These are phyloP conservation scores for Dendrolimus punctatus DNA, from an alignment of 1,140 invertebrate species.

Conservation along the genomic window DNA sequence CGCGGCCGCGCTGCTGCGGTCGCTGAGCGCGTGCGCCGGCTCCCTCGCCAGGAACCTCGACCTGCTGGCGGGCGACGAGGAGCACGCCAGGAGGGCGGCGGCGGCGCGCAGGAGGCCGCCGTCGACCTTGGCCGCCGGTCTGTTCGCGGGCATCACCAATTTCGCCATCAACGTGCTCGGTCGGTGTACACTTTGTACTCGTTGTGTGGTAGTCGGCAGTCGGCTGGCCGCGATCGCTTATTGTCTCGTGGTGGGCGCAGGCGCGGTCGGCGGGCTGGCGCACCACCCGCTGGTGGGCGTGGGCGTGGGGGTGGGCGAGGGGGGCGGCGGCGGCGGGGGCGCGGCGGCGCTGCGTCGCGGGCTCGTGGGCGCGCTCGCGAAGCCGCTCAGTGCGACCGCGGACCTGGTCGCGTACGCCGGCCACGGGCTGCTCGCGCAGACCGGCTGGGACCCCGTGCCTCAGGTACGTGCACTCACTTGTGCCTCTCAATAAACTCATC, in stretches of 20 bases:
- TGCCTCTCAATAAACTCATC: too few species aligned
- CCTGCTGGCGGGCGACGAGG: slow-evolving; percentile 87
- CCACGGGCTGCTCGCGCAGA: slow-evolving; percentile 86
- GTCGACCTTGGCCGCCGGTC: slow-evolving; percentile 85
- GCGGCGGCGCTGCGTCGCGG: slow-evolving; percentile 89
- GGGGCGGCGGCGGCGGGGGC: slow-evolving; percentile 81
- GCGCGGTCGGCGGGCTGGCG: slow-evolving; percentile 92
- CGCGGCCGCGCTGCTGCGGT: slow-evolving; percentile 84
- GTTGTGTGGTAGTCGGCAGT: too few species aligned
- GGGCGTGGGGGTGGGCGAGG: slow-evolving; percentile 76
- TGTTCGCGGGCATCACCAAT: slow-evolving; percentile 88
- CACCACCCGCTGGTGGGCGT: slow-evolving; percentile 95
- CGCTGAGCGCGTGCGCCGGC: slow-evolving; percentile 91
- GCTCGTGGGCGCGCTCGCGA: slow-evolving; percentile 79
- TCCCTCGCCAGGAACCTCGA: slow-evolving; percentile 95
- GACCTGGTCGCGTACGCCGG: slow-evolving; percentile 93
- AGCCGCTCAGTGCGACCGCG: slow-evolving; percentile 94
- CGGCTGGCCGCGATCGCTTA: too few species aligned
- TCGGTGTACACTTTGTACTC: too few species aligned
- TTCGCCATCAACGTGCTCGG: slow-evolving; percentile 92
- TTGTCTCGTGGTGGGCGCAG: slow-evolving; percentile 63
- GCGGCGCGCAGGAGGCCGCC: slow-evolving; percentile 82
- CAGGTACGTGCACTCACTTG: too few species aligned
- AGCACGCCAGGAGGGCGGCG: slow-evolving; percentile 85
- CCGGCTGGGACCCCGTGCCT: slow-evolving; percentile 75